phyloP scores from a whole-genome alignment of 2,113 vertebrate genomes.

The Myiagra hebetior region DNA sequence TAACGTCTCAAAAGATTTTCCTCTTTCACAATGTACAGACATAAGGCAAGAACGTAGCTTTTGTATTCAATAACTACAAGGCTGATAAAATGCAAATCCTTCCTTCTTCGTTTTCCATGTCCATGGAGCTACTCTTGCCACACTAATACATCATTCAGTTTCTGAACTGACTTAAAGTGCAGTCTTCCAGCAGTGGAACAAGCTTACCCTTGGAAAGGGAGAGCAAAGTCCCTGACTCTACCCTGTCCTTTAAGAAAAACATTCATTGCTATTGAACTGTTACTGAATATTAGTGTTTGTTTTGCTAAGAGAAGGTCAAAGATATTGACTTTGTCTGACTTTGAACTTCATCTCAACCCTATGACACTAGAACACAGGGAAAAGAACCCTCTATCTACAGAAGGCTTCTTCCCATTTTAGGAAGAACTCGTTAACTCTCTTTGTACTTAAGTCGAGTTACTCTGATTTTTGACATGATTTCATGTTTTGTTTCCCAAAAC shows the following conservation, averaged over 20 bases:
- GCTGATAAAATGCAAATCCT: background rate
- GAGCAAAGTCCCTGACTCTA: background rate
- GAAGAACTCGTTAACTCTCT: constrained; percentile 6
- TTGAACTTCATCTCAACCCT: constrained; percentile 58
- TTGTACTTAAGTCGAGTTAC: background rate
- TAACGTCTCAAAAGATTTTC: background rate
- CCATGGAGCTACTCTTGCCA: background rate
- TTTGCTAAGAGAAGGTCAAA: constrained; percentile 35
- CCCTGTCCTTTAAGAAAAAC: constrained; percentile 18
- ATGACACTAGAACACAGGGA: background rate
- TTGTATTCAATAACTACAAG: background rate
- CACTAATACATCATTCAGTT: background rate
- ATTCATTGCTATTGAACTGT: background rate
- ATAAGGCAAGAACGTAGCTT: background rate
- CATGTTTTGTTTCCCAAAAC: background rate
- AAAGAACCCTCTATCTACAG: background rate
- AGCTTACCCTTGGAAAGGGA: background rate
- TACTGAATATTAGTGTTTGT: constrained; percentile 22
- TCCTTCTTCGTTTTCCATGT: background rate
- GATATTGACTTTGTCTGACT: constrained; percentile 6
- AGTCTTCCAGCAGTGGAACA: background rate
- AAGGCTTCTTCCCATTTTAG: constrained; percentile 36
- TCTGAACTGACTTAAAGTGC: background rate
- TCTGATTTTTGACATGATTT: constrained; percentile 17
- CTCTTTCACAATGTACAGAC: background rate